Base-by-base conservation (phyloP, 2,113 vertebrate species). In the Megaceryle torquata region DNA sequence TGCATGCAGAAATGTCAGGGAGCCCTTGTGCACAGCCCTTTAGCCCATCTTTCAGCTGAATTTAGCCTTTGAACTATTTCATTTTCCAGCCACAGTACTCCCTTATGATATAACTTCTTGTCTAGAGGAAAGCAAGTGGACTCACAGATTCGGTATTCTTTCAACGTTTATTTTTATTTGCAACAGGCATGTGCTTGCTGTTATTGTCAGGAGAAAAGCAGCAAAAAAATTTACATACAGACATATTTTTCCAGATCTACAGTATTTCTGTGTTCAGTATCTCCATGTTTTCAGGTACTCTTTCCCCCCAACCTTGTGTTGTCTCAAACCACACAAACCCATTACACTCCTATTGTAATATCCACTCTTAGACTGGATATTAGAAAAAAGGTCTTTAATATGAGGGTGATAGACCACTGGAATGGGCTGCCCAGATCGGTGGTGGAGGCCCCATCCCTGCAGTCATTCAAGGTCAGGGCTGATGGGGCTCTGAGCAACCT, bases 1-100 rank as follows among this genome's bases (percentile, higher is more conserved):
- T 94, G 35, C 77, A 82, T 7, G n/a, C 61, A 72, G 86, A 94
- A 94, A 92, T 92, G 88, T 81, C 83, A 93, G 65, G 22, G 86
- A 93, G 69, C 65, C 86, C 89, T 89, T 91, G 81, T 2, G 0
- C 41, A 13, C 80, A 82, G 92, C 91, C 83, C 83, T 91, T 79
- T 68, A 92, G 65, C 92, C 74, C 86, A 65, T 31, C 26, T 93
- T 96, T 85, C 82, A 82, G 77, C 65, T 87, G 69, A 89, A 39
- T 82, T 94, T 87, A 92, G 48, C 81, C 86, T 96, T 84, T 92
- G 80, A 86, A 89, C 46, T 64, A 7, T 35, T 84, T 70, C 64
- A 75, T 67, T 44, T 46, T n/a, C 51, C 57, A 57, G 25, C 57
- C 65, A 57, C 10, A 50, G 19, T 15, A n/a, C 29, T 65, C n/a